Conservation (phyloP, 1,140 invertebrate genomes). For the Stegodyphus dumicola region DNA sequence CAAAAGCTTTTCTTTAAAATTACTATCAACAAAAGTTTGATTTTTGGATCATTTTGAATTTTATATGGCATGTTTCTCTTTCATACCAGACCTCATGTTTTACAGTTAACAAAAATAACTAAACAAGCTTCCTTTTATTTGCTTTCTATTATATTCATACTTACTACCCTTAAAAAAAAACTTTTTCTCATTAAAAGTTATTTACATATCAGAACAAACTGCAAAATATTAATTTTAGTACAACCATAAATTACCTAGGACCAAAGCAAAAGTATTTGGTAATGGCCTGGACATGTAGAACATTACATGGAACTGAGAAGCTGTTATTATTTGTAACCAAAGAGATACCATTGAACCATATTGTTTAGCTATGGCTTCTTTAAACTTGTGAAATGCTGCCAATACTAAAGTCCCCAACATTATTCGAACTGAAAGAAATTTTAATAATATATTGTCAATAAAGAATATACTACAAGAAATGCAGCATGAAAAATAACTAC, state of each 20-base stretch:
- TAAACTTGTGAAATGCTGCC: slow-evolving; percentile 78
- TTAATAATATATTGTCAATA: not conserved
- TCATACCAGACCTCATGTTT: too few species aligned
- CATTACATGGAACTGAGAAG: slow-evolving; percentile 97
- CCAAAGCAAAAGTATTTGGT: slow-evolving; percentile 95
- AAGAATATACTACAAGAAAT: too few species aligned
- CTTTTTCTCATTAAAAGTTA: too few species aligned
- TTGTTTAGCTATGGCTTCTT: slow-evolving; percentile 70
- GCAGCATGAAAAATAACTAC: not conserved
- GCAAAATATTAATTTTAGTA: not conserved
- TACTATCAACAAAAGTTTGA: too few species aligned
- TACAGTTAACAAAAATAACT: too few species aligned
- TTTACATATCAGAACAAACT: too few species aligned
- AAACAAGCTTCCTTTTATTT: too few species aligned
- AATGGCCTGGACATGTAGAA: slow-evolving; percentile 94
- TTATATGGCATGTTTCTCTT: too few species aligned
- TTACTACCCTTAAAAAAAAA: too few species aligned
- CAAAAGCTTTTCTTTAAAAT: too few species aligned
- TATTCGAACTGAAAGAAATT: slow-evolving; percentile 81
- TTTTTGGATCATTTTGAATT: too few species aligned
- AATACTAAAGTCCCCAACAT: slow-evolving; percentile 82
- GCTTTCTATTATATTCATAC: too few species aligned
- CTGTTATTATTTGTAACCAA: slow-evolving; percentile 87
- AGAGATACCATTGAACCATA: slow-evolving; percentile 82
- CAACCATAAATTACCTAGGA: slow-evolving; percentile 79